A percentile compares a stretch with the other conserved stretches of the same genome.
Evolutionary conservation across 1,140 invertebrate species (phyloP).

Genomic region (Acromyrmex echinatior): DNA sequence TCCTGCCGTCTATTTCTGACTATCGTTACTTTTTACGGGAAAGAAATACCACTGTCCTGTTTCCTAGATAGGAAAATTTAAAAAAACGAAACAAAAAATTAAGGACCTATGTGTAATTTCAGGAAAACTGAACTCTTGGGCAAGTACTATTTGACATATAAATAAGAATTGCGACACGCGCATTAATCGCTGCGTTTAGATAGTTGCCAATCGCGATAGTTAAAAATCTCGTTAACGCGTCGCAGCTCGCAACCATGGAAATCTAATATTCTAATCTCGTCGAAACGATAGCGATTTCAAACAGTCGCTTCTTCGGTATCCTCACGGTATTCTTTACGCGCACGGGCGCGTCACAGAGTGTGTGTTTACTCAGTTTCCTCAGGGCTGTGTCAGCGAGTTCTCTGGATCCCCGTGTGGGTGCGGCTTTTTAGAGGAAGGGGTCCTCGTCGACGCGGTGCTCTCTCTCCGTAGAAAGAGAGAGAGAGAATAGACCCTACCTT

Average conservation of each 20-base stretch:
- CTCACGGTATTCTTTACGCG: conserved; percentile 46
- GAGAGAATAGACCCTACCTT: conserved; percentile 73
- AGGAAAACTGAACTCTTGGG: neutral
- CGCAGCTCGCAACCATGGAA: conserved; percentile 4
- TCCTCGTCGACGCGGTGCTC: conserved; percentile 12
- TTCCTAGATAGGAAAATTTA: neutral
- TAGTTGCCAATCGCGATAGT: neutral
- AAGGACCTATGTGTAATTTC: neutral
- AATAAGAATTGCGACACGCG: neutral
- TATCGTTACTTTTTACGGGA: neutral
- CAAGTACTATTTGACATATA: neutral
- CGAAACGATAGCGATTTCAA: conserved; percentile 65
- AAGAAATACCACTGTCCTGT: neutral
- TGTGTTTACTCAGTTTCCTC: conserved; percentile 70
- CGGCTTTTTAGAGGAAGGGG: conserved; percentile 80
- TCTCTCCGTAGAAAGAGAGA: conserved; percentile 3
- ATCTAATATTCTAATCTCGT: conserved; percentile 60
- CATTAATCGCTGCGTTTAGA: neutral
- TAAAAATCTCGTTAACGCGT: neutral
- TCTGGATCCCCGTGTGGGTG: conserved; percentile 78
- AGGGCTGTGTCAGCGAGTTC: conserved; percentile 75
- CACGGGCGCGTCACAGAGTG: conserved; percentile 50
- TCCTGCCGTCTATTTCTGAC: neutral
- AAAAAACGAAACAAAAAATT: neutral
- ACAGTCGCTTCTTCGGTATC: conserved; percentile 9